phyloP scores from a whole-genome alignment of 2,797 vertebrate species.

The Bryconaethiops microstoma region DNA sequence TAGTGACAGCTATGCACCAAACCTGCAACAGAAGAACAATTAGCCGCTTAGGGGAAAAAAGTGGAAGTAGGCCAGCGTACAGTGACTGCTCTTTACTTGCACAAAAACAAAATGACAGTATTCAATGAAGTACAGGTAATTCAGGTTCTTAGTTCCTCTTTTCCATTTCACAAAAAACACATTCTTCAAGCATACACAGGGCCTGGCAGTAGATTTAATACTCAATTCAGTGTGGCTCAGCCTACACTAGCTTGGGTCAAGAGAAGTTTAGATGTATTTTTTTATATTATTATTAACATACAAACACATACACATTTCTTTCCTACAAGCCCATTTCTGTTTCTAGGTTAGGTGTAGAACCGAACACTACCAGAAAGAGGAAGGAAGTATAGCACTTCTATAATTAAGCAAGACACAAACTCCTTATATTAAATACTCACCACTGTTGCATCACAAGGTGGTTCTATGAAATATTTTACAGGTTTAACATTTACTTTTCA shows the following conservation, averaged over 20 bases:
- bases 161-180: background rate
- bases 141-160: background rate
- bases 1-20: conserved; percentile 88
- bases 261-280: background rate
- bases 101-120: background rate
- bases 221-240: background rate
- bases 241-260: background rate
- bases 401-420: background rate
- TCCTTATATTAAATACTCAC: background rate
- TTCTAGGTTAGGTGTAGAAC: background rate
- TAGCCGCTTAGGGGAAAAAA: no score
- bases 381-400: conserved; percentile 24
- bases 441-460: background rate
- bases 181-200: background rate
- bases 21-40: conserved; percentile 74
- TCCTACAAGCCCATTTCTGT: background rate
- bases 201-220: background rate
- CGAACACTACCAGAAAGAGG: conserved; percentile 13
- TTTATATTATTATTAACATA: no score
- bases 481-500: background rate
- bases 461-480: background rate
- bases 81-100: background rate
- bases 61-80: no score
- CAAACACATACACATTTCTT: background rate
- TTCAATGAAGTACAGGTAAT: background rate